Evolutionary conservation across 2,113 vertebrate genomes (phyloP).

Genomic region (Cyprinodon brontotheroides): DNA sequence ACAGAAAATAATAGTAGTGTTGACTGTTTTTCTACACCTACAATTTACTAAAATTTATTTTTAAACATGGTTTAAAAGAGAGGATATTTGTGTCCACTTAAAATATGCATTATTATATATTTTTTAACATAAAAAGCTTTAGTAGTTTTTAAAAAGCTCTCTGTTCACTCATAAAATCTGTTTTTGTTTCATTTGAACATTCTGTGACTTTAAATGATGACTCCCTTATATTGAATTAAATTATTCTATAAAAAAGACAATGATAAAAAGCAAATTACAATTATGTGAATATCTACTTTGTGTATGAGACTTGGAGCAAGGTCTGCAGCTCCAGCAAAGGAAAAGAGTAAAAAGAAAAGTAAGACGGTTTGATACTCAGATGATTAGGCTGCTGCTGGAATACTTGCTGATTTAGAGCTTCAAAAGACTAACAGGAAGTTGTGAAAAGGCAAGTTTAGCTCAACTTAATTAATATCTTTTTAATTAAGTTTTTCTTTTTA

Average conservation of each 20-base stretch:
- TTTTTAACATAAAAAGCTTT: too few species aligned
- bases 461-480: constrained; percentile 79
- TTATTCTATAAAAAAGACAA: background rate
- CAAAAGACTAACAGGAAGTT: constrained; percentile 61
- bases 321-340: background rate
- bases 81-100: too few species aligned
- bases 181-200: background rate
- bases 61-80: too few species aligned
- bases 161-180: too few species aligned
- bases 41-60: too few species aligned
- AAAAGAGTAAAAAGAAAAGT: background rate
- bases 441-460: constrained; percentile 73
- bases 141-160: too few species aligned
- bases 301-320: background rate
- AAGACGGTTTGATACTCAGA: background rate
- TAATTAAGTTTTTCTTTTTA: constrained; percentile 78
- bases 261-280: background rate
- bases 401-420: constrained; percentile 73
- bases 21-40: too few species aligned
- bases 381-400: constrained; percentile 20
- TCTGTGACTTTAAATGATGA: background rate
- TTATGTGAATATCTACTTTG: background rate
- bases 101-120: too few species aligned
- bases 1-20: too few species aligned
- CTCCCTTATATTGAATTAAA: background rate